Evolutionary conservation across 2,888 invertebrate genomes (phyloP), one percentile per base, ranked within the genome.

Genomic region (Heliothis peltigera): DNA sequence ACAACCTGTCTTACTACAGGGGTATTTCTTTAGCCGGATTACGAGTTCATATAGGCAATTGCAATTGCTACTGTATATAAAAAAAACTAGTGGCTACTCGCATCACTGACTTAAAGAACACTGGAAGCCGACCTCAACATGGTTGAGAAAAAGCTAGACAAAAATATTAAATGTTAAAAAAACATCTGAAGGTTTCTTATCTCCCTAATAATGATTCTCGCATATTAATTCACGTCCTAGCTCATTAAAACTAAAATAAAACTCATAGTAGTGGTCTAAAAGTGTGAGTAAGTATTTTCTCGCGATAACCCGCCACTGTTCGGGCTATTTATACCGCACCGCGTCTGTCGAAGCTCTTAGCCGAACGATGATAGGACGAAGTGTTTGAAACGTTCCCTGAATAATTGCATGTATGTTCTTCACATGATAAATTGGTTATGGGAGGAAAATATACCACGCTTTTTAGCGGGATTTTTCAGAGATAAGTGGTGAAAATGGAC

Each of bases 251-350:
- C n/a, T n/a, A n/a, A n/a, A n/a, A n/a, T n/a, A 28, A 22, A 22
- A 19, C 25, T 0, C 2, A 5, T 71, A 64, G 79, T 81, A 81
- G 48, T 47, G 42, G 48, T 49, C 19, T 32, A 68, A 6, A 60
- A 70, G 67, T 72, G 75, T 77, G 74, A 75, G 80, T 81, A 80
- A 79, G 81, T 79, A 70, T 79, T 66, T 65, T 80, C 77, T 80
- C 72, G 80, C 69, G 82, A 80, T 81, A 80, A 80, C 82, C 82
- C 77, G 78, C 72, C 56, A 71, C 59, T 76, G 81, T 71, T 59
- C 62, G 15, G 21, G 75, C 80, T 81, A 81, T 81, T 72, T 65
- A 81, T 81, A 81, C 63, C 70, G 12, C 77, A 67, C 64, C 57
- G 54, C 74, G 72, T 77, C 79, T 79, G 79, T 75, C 64, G 70